Evolutionary conservation across 2,113 vertebrate genomes (phyloP).

Genomic region (Lasiurus borealis): DNA sequence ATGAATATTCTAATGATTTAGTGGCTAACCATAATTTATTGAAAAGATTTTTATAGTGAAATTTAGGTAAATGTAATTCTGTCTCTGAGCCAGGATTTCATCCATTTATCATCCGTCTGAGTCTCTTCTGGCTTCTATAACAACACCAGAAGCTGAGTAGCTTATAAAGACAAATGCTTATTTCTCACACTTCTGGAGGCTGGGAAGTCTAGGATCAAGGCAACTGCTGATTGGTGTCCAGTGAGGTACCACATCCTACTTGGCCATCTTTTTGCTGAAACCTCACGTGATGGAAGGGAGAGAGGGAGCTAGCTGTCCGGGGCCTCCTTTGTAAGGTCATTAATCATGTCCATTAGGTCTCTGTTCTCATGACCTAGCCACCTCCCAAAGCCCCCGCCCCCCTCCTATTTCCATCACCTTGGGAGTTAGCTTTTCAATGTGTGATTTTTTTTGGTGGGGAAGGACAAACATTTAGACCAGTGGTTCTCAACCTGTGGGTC

Average conservation of each 20-base stretch:
- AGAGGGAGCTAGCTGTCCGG: neutral
- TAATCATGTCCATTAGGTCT: neutral
- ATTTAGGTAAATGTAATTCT: neutral
- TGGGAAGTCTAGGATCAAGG: no score
- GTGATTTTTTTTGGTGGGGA: neutral
- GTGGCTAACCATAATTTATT: neutral
- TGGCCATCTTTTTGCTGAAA: neutral
- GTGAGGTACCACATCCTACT: neutral
- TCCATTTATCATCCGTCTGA: neutral
- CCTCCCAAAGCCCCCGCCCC: neutral
- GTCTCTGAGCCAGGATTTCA: neutral
- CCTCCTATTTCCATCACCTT: neutral
- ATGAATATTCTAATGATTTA: conserved; percentile 7
- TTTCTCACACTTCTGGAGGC: neutral
- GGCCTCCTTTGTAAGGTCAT: neutral
- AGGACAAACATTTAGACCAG: neutral
- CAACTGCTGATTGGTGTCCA: neutral
- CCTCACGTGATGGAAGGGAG: fast-evolving
- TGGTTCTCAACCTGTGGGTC: no score
- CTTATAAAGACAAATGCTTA: neutral
- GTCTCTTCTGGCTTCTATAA: neutral
- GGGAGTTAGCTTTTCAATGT: neutral
- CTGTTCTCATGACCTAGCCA: no score
- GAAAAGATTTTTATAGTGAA: neutral
- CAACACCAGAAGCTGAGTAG: neutral